Conservation (phyloP, 2,797 vertebrate genomes). For the Pelochelys cantorii region DNA sequence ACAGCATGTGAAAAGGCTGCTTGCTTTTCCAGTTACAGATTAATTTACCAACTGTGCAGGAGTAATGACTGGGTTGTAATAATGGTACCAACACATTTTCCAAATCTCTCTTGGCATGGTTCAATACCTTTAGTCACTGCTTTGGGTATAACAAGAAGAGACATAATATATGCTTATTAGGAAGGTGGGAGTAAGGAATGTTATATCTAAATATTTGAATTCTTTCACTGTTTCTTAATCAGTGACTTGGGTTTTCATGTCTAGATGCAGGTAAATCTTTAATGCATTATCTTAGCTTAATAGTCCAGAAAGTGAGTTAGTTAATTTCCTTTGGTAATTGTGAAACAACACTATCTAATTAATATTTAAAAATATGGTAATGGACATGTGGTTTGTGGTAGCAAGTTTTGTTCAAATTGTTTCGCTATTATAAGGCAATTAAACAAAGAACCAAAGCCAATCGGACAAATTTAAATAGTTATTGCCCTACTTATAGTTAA, state of each 20-base stretch:
- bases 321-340: slow-evolving; percentile 61
- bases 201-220: not conserved
- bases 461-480: not conserved
- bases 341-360: slow-evolving; percentile 44
- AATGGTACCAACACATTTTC: not conserved
- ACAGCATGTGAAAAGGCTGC: not conserved
- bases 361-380: slow-evolving; percentile 41
- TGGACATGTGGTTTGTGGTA: slow-evolving; percentile 19
- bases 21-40: not conserved
- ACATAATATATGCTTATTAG: not conserved
- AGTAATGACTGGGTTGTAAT: not conserved
- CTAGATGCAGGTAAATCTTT: slow-evolving; percentile 8
- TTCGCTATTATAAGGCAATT: not conserved
- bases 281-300: not conserved
- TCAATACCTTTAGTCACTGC: not conserved
- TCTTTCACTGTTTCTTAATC: slow-evolving; percentile 58
- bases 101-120: not conserved
- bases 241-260: slow-evolving; percentile 34
- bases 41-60: not conserved
- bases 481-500: not conserved
- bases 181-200: not conserved
- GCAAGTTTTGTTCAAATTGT: not conserved
- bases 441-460: not conserved
- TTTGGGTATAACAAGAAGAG: not conserved
- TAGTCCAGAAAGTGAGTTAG: slow-evolving; percentile 18